Evolutionary conservation across 2,888 invertebrate genomes (phyloP).

Genomic region (Lepidocyrtinus sp.): DNA sequence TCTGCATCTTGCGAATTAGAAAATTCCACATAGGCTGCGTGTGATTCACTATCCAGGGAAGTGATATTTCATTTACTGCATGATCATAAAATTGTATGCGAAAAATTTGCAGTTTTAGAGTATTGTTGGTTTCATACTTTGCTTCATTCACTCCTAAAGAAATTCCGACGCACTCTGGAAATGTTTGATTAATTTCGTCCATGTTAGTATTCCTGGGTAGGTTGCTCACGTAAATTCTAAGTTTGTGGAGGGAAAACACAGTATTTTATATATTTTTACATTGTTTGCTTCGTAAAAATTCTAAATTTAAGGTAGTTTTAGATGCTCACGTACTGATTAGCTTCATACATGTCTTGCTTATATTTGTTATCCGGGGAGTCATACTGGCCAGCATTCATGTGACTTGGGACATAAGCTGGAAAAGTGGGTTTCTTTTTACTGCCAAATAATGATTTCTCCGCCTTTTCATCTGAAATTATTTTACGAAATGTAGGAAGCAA

Average conservation of each 20-base stretch:
- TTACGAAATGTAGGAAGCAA: no score
- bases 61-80: neutral
- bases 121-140: conserved; percentile 1
- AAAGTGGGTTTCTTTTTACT: conserved; percentile 15
- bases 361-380: neutral
- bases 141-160: conserved; percentile 25
- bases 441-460: neutral
- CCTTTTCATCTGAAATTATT: neutral
- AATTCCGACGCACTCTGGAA: conserved; percentile 40
- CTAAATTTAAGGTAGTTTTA: neutral
- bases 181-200: conserved; percentile 35
- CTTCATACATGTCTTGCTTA: conserved; percentile 7
- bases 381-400: neutral
- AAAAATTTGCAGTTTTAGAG: neutral
- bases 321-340: conserved; percentile 30
- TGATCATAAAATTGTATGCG: neutral
- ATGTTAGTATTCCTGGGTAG: conserved; percentile 44
- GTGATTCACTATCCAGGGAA: conserved; percentile 23
- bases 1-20: neutral
- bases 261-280: neutral
- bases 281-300: neutral
- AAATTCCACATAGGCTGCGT: conserved; percentile 34
- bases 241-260: conserved; percentile 1
- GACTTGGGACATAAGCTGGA: conserved; percentile 29
- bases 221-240: conserved; percentile 36